Evolutionary conservation across 2,888 invertebrate species (phyloP), one percentile per base, ranked within the genome.

Genomic region (Tipula unca): DNA sequence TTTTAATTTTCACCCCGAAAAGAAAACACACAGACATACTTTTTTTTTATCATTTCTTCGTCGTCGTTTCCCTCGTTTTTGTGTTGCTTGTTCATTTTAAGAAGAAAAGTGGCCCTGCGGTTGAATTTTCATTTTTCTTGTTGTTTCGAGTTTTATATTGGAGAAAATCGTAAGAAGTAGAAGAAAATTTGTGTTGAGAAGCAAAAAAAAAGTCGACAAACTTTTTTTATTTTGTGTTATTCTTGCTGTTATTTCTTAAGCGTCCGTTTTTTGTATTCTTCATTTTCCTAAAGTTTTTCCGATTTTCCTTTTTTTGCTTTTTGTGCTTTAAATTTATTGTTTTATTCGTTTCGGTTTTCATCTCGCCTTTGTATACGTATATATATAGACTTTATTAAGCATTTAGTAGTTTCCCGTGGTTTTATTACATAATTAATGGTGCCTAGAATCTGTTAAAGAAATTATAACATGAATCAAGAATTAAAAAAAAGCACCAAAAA

Each of bases 361-460:
- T 69, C 25, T 69, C 25, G 69, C 25, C 69, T 54, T 54, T 17
- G 48, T 54, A 42, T 42, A 54, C 48, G 17, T 17, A n/a, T n/a
- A 17, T 25, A 69, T 69, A 25, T 20, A 69, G 10, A 69, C 25
- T 69, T 69, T 69, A 69, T 69, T 69, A 69, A 69, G 25, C 69
- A 69, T 69, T 69, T 69, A 69, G 69, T 69, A 69, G 69, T 69
- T 69, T 69, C 69, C 69, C 69, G 69, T 69, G 69, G 69, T 69
- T 69, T 69, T 69, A 69, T 69, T 69, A 69, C 25, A 69, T 69
- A 69, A 69, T 69, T 69, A 69, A 69, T 69, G 69, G 69, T 69
- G 69, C 69, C 69, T 69, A 69, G 69, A 69, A 69, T 69, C 69
- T 69, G 69, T 69, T 69, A 69, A 69, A 69, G 69, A 69, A 69